A percentile compares a stretch with the other conserved stretches of the same genome.
Conservation (phyloP, 2,113 vertebrate species). For the Gymnobelideus leadbeateri region DNA sequence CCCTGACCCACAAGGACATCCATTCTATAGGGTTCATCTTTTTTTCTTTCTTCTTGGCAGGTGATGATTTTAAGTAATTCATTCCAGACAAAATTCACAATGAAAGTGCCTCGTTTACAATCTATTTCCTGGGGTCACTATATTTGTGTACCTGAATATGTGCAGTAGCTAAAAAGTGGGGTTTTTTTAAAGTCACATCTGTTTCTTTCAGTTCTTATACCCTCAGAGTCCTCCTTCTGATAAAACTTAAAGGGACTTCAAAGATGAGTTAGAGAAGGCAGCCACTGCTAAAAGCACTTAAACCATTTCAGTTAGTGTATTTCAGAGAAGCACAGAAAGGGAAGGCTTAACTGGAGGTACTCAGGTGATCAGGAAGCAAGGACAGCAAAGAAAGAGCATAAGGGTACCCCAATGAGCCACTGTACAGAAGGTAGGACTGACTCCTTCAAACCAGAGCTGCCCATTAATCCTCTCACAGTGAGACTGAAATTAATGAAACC, state of each 20-base stretch:
- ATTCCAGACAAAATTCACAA: slow-evolving; percentile 38
- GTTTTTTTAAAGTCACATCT: background rate
- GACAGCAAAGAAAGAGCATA: background rate
- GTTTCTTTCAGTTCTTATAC: background rate
- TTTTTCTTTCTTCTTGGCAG: slow-evolving; percentile 48
- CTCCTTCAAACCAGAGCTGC: background rate
- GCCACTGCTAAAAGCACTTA: background rate
- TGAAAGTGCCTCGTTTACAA: slow-evolving; percentile 17
- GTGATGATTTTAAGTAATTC: slow-evolving; percentile 34
- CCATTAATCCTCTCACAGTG: background rate
- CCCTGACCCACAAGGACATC: slow-evolving; percentile 28
- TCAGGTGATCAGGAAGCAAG: slow-evolving; percentile 43
- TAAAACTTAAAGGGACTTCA: background rate
- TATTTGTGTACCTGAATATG: background rate
- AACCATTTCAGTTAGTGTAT: background rate
- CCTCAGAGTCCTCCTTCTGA: background rate
- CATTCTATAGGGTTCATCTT: slow-evolving; percentile 23
- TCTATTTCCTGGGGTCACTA: slow-evolving; percentile 31
- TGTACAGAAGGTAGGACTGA: background rate
- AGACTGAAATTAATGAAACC: background rate
- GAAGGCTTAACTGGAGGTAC: slow-evolving; percentile 12
- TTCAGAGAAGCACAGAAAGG: background rate
- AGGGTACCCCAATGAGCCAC: background rate
- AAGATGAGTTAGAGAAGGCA: background rate
- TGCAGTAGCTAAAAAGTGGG: background rate